These are phyloP conservation scores for Chrysoperla carnea DNA, from an alignment of 1,140 invertebrate species.

Conservation along the genomic window DNA sequence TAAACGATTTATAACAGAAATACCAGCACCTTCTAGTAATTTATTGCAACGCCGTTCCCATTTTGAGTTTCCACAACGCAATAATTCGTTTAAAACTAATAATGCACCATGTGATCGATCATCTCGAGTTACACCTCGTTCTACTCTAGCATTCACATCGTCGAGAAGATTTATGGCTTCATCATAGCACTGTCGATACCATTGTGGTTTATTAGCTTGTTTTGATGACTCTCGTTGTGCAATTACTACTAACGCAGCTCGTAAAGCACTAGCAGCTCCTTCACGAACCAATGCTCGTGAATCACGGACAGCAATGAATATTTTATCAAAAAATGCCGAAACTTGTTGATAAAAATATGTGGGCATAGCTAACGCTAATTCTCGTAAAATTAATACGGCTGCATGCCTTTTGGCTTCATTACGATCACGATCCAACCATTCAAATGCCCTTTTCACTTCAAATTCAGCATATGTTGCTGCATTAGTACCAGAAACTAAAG, in stretches of 20 bases:
- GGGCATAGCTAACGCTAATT: constrained; percentile 87
- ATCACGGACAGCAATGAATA: constrained; percentile 84
- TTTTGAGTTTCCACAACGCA: constrained; percentile 77
- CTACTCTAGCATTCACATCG: constrained; percentile 45
- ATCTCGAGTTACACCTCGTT: constrained; percentile 67
- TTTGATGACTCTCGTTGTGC: constrained; percentile 85
- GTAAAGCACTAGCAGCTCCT: constrained; percentile 77
- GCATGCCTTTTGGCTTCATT: constrained; percentile 81
- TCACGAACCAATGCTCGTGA: constrained; percentile 84
- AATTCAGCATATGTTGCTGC: constrained; percentile 92
- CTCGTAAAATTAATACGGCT: constrained; percentile 79
- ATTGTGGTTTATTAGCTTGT: constrained; percentile 73
- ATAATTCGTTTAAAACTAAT: constrained; percentile 84
- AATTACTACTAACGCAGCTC: constrained; percentile 85
- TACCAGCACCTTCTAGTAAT: constrained; percentile 36
- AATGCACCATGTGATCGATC: constrained; percentile 87
- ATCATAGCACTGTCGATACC: constrained; percentile 80
- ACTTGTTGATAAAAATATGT: constrained; percentile 98
- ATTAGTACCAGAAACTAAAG: constrained; percentile 79
- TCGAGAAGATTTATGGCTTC: constrained; percentile 68
- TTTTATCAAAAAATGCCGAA: constrained; percentile 87
- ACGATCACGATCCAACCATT: constrained; percentile 78
- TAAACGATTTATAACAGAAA: constrained; percentile 9
- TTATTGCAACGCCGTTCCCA: constrained; percentile 69
- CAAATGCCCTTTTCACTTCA: constrained; percentile 87